phyloP scores from a whole-genome alignment of 2,888 invertebrate genomes.

The Agriotes lineatus region DNA sequence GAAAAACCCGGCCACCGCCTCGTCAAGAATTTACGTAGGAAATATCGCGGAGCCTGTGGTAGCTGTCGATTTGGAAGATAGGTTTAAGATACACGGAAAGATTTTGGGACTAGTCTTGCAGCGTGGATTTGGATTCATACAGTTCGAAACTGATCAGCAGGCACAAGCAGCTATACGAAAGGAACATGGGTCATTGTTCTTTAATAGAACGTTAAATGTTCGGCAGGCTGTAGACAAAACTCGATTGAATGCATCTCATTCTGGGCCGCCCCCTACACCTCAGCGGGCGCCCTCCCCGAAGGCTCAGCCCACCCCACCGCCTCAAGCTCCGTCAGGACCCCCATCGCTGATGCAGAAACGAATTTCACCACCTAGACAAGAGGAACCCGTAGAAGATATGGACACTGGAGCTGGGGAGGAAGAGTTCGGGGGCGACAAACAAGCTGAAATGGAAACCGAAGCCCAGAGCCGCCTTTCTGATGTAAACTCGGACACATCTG shows the following conservation, averaged over 20 bases:
- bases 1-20: conserved; percentile 81
- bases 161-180: conserved; percentile 82
- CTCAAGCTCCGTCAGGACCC: background rate
- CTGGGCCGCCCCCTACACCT: conserved; percentile 15
- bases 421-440: background rate
- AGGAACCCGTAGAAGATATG: conserved; percentile 35
- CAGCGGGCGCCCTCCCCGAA: background rate
- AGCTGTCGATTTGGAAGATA: conserved; percentile 77
- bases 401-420: conserved; percentile 5
- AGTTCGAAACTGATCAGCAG: conserved; percentile 81
- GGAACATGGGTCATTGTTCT: conserved; percentile 78
- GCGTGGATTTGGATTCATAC: conserved; percentile 89
- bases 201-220: conserved; percentile 78
- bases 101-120: conserved; percentile 80
- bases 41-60: conserved; percentile 75
- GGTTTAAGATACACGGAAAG: conserved; percentile 81
- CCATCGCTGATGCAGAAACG: conserved; percentile 55
- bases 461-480: background rate
- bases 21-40: conserved; percentile 85
- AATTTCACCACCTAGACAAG: conserved; percentile 65
- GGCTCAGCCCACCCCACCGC: background rate
- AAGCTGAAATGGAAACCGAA: background rate
- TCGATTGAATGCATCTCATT: conserved; percentile 59
- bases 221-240: conserved; percentile 70
- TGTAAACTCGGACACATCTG: conserved; percentile 54